Evolutionary conservation across 2,888 invertebrate genomes (phyloP).

Genomic region (Thera obeliscata): DNA sequence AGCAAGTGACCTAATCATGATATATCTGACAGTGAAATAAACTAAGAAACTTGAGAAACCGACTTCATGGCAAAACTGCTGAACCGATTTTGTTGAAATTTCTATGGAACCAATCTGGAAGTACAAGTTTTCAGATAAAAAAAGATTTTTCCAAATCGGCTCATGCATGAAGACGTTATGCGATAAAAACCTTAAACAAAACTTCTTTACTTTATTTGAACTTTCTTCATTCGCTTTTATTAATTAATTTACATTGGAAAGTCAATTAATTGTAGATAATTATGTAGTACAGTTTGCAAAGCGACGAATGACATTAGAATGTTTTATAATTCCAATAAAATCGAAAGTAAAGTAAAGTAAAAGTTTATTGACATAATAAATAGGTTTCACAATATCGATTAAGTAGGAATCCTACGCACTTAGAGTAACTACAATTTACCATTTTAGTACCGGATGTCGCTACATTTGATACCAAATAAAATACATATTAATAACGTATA

Average conservation of each 20-base stretch:
- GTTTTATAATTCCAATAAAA: conserved; percentile 58
- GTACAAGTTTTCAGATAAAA: too few relatives aligned
- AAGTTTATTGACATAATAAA: too few relatives aligned
- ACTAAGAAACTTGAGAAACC: too few relatives aligned
- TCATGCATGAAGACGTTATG: conserved; percentile 47
- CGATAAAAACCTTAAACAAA: conserved; percentile 45
- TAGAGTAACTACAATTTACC: conserved; percentile 47
- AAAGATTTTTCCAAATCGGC: conserved; percentile 30
- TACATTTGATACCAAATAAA: conserved; percentile 45
- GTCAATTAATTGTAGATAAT: conserved; percentile 46
- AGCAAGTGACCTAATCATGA: conserved; percentile 15
- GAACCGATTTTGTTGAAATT: too few relatives aligned
- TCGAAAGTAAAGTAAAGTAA: conserved; percentile 46
- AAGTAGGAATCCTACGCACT: conserved; percentile 50
- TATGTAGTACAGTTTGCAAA: conserved; percentile 39
- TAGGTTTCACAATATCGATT: too few relatives aligned
- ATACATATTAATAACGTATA: conserved; percentile 12
- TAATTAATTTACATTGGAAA: conserved; percentile 48
- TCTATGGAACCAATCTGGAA: too few relatives aligned
- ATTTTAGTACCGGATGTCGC: conserved; percentile 56
- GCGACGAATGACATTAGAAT: conserved; percentile 43
- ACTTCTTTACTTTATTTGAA: conserved; percentile 23
- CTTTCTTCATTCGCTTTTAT: conserved; percentile 26
- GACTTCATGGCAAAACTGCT: too few relatives aligned
- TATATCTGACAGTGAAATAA: too few relatives aligned